phyloP scores from a whole-genome alignment of 53 echinoderm and acorn worm genomes.

The Echinometra lucunter region DNA sequence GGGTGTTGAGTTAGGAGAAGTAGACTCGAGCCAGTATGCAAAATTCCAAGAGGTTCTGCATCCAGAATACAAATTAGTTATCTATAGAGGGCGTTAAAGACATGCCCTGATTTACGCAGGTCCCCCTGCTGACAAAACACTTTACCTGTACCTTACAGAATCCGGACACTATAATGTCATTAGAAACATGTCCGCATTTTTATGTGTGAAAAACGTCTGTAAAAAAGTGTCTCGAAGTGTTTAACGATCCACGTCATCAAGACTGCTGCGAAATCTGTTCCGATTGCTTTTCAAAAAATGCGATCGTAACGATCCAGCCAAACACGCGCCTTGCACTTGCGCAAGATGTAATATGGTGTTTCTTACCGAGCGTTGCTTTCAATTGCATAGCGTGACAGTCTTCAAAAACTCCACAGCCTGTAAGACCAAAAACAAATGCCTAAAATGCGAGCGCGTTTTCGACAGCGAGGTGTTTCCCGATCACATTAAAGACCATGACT shows the following conservation, averaged over 20 bases:
- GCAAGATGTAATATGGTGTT: neutral
- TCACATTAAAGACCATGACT: neutral
- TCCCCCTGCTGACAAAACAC: neutral
- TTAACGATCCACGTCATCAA: conserved; percentile 24
- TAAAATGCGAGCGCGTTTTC: conserved; percentile 18
- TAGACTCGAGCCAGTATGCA: conserved; percentile 22
- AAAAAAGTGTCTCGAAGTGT: neutral
- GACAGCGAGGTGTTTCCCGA: neutral
- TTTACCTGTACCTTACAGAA: conserved; percentile 6
- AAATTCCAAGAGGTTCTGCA: neutral
- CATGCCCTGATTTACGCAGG: conserved; percentile 29
- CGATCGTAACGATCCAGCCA: neutral
- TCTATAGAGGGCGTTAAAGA: neutral
- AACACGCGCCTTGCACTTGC: neutral
- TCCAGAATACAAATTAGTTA: conserved; percentile 18
- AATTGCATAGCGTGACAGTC: neutral
- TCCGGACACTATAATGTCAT: neutral
- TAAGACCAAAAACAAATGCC: neutral
- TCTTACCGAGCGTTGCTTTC: conserved; percentile 31
- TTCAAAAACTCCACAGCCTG: neutral
- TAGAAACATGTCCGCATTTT: neutral
- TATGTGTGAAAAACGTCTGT: conserved; percentile 11
- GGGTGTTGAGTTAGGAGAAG: neutral
- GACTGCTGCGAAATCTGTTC: conserved; percentile 16
- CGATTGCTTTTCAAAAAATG: conserved; percentile 6